Evolutionary conservation across 2,888 invertebrate genomes (phyloP).

Genomic region (Drosophila histrio): DNA sequence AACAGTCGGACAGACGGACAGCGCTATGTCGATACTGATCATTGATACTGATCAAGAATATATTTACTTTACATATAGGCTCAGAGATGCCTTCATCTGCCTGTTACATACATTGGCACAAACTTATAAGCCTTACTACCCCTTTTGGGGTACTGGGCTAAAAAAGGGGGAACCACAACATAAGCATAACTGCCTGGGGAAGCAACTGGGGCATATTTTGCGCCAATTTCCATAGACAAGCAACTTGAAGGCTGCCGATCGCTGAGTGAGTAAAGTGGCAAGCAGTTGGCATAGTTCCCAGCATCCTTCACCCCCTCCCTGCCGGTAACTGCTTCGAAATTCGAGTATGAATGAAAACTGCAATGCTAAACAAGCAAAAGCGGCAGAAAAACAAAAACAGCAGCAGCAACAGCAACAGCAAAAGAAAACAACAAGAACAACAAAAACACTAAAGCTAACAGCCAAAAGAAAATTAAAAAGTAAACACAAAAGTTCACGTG

Average conservation of each 20-base stretch:
- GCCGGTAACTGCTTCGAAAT: neutral
- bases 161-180: conserved; percentile 36
- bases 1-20: too few relatives aligned
- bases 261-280: conserved; percentile 43
- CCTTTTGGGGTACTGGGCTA: too few relatives aligned
- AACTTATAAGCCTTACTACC: too few relatives aligned
- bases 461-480: conserved; percentile 70
- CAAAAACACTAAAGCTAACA: conserved; percentile 33
- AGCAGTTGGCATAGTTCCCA: conserved; percentile 45
- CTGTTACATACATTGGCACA: too few relatives aligned
- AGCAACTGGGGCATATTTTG: conserved; percentile 73
- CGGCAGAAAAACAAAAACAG: conserved; percentile 38
- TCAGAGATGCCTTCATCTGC: too few relatives aligned
- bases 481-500: conserved; percentile 78
- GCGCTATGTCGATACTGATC: too few relatives aligned
- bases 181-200: conserved; percentile 58
- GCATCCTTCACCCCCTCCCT: neutral
- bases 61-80: too few relatives aligned
- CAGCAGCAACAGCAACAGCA: conserved; percentile 31
- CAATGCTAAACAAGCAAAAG: conserved; percentile 51
- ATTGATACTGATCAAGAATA: too few relatives aligned
- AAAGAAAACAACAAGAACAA: conserved; percentile 12
- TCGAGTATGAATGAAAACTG: conserved; percentile 64
- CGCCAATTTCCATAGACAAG: conserved; percentile 72
- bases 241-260: conserved; percentile 53